A percentile compares a stretch with the other conserved stretches of the same genome.
Conservation (phyloP, 2,888 invertebrate genomes). For the Graphium colonna region DNA sequence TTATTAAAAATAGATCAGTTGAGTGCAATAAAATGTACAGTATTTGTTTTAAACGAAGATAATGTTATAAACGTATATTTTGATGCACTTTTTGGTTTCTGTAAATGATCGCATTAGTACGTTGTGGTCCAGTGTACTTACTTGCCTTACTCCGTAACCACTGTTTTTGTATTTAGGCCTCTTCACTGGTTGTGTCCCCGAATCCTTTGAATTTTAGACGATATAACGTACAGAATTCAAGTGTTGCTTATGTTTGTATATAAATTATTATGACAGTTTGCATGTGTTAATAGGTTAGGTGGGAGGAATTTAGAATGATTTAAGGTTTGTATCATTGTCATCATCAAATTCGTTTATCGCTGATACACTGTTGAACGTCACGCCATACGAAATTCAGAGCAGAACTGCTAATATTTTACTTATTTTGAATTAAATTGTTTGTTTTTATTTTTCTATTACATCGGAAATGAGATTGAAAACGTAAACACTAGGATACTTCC, state of each 20-base stretch:
- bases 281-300: slow-evolving; percentile 66
- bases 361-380: slow-evolving; percentile 16
- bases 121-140: slow-evolving; percentile 29
- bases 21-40: neutral
- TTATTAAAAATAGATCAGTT: slow-evolving; percentile 8
- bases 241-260: slow-evolving; percentile 29
- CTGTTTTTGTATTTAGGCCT: slow-evolving; percentile 52
- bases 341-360: neutral
- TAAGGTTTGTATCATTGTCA: slow-evolving; percentile 8
- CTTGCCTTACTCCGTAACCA: slow-evolving; percentile 46
- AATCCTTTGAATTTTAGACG: slow-evolving; percentile 20
- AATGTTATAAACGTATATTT: neutral
- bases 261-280: slow-evolving; percentile 42
- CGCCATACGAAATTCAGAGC: slow-evolving; percentile 7
- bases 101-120: neutral
- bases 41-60: neutral
- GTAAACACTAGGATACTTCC: too few species aligned
- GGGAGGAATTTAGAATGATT: slow-evolving; percentile 6
- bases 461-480: too few species aligned
- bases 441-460: too few species aligned
- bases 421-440: too few species aligned
- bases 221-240: slow-evolving; percentile 28
- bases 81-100: slow-evolving; percentile 6
- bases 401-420: too few species aligned
- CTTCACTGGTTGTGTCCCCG: slow-evolving; percentile 50